Conservation (phyloP, 2,888 invertebrate genomes). For the Ophioninae sp. region DNA sequence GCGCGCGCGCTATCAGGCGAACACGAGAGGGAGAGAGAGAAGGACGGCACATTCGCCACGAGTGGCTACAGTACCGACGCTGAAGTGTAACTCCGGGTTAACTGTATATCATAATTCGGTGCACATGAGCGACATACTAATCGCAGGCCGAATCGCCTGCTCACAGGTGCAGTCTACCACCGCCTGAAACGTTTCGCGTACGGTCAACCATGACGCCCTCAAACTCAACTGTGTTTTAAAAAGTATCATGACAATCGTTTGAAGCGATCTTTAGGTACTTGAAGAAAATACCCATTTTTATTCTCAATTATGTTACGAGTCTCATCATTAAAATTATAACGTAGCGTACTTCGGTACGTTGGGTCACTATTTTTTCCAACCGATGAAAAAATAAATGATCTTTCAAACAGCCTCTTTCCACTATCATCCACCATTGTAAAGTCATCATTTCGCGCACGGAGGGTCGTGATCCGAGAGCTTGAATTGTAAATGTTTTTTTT, state of each 20-base stretch:
- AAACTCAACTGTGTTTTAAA: background rate
- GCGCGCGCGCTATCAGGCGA: background rate
- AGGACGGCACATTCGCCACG: constrained; percentile 19
- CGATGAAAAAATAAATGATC: no score
- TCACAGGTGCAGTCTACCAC: constrained; percentile 59
- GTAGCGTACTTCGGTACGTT: no score
- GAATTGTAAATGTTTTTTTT: no score
- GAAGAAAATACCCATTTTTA: background rate
- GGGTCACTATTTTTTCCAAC: no score
- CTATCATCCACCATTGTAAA: no score
- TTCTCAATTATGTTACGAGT: no score
- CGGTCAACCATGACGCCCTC: background rate
- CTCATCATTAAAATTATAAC: no score
- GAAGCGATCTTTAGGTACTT: background rate
- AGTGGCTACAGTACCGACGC: constrained; percentile 22
- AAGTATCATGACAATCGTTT: background rate
- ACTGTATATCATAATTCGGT: constrained; percentile 66
- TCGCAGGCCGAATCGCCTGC: constrained; percentile 69
- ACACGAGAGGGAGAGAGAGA: background rate
- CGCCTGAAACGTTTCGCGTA: constrained; percentile 64
- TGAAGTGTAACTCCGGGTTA: constrained; percentile 60
- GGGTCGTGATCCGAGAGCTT: no score
- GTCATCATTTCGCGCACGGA: no score
- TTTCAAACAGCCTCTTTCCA: no score
- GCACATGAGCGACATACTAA: constrained; percentile 72